Percentiles rank a stretch among this genome's conserved stretches.
Evolutionary conservation across 2,113 vertebrate genomes (phyloP).

Genomic region (Megaleporinus macrocephalus): DNA sequence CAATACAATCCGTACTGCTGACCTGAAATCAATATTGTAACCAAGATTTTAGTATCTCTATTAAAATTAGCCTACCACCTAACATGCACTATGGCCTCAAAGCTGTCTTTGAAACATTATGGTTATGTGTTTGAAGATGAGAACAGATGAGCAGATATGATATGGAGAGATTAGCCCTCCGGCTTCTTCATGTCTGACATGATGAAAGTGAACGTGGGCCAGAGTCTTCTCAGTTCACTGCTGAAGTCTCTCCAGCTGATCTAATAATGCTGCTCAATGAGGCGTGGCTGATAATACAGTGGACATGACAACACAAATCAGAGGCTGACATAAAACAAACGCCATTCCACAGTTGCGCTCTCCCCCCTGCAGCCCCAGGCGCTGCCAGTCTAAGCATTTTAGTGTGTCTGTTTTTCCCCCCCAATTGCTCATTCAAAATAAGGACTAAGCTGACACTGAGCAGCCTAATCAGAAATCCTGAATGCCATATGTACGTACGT

Average conservation of each 20-base stretch:
- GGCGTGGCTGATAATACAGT: constrained; percentile 67
- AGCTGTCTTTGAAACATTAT: background rate
- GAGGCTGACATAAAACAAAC: constrained; percentile 47
- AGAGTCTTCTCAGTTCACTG: constrained; percentile 71
- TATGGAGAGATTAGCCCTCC: constrained; percentile 36
- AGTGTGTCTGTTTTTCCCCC: background rate
- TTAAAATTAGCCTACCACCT: background rate
- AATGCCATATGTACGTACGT: background rate
- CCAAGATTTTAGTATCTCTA: background rate
- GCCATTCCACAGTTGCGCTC: constrained; percentile 17
- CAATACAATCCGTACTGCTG: background rate
- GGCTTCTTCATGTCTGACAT: constrained; percentile 41
- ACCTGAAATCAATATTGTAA: background rate
- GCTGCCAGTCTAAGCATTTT: background rate
- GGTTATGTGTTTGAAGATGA: background rate
- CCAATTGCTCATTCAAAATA: background rate
- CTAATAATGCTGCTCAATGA: constrained; percentile 78
- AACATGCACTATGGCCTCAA: background rate
- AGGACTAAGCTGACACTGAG: background rate
- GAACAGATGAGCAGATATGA: constrained; percentile 20
- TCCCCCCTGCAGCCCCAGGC: background rate
- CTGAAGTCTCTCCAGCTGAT: constrained; percentile 72
- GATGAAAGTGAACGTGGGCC: constrained; percentile 62
- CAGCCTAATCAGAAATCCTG: background rate
- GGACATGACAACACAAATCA: constrained; percentile 62